These are phyloP conservation scores for Matsumyia berberina DNA, from an alignment of 2,888 invertebrate species.

Conservation along the genomic window DNA sequence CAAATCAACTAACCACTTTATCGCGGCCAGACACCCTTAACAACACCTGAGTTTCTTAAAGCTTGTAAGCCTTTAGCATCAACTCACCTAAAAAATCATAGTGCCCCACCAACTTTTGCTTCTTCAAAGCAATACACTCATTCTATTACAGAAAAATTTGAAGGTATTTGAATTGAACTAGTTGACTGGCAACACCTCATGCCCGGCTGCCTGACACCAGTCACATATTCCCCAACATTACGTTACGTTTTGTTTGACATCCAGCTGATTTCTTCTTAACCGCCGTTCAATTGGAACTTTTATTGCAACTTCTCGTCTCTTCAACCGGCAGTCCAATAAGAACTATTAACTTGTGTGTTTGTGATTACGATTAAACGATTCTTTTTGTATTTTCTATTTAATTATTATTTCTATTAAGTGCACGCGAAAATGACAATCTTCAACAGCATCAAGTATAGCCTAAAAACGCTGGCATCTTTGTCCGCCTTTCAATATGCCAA, in stretches of 20 bases:
- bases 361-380: background rate
- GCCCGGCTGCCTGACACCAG: background rate
- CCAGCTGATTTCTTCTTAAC: conserved; percentile 26
- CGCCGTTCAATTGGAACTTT: background rate
- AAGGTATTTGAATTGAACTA: background rate
- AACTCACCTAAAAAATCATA: no score
- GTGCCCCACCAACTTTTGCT: no score
- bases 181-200: background rate
- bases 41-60: no score
- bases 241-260: conserved; percentile 50
- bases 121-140: no score
- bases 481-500: conserved; percentile 80
- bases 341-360: conserved; percentile 26
- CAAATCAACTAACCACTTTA: no score
- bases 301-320: conserved; percentile 4
- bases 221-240: background rate
- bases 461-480: conserved; percentile 79
- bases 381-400: conserved; percentile 12
- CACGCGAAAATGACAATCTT: conserved; percentile 59
- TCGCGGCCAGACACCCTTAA: no score
- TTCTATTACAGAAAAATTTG: background rate
- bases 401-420: conserved; percentile 14
- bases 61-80: no score
- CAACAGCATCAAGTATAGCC: conserved; percentile 78
- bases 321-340: conserved; percentile 33